Percentiles rank a stretch among this genome's conserved stretches.
These are phyloP conservation scores for Archegozetes longisetosus DNA, from an alignment of 1,140 invertebrate species.

Conservation along the genomic window DNA sequence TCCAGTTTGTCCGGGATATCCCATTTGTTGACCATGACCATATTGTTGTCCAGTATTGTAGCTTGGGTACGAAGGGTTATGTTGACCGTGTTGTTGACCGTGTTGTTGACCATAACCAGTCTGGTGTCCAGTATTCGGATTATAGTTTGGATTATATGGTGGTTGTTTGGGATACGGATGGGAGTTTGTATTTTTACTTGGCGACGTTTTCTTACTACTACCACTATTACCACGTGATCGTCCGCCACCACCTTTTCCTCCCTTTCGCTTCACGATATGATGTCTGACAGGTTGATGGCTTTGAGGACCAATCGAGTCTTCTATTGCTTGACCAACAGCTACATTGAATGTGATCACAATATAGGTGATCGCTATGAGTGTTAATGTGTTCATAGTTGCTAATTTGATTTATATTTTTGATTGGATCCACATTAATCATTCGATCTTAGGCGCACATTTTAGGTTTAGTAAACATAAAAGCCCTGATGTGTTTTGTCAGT, in stretches of 20 bases:
- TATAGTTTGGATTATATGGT: not conserved
- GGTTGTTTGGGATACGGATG: not conserved
- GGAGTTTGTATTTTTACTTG: not conserved
- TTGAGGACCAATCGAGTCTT: not conserved
- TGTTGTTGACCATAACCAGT: not conserved
- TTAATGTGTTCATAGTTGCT: not conserved
- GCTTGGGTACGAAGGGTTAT: not conserved
- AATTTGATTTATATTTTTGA: too few species aligned
- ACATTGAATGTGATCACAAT: not conserved
- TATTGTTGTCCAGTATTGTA: not conserved
- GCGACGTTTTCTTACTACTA: not conserved
- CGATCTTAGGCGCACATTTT: too few species aligned
- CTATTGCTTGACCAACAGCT: not conserved
- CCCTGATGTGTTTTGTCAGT: too few species aligned
- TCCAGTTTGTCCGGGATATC: not conserved
- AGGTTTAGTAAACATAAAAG: too few species aligned
- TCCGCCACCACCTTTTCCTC: not conserved
- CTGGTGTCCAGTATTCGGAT: not conserved
- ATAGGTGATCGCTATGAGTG: not conserved
- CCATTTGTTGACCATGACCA: not conserved
- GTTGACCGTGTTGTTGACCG: not conserved
- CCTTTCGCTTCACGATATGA: not conserved
- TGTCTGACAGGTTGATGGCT: not conserved
- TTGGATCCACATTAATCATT: too few species aligned
- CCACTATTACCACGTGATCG: not conserved